Evolutionary conservation across 2,888 invertebrate species (phyloP).

Genomic region (Pseudococcus viburni): DNA sequence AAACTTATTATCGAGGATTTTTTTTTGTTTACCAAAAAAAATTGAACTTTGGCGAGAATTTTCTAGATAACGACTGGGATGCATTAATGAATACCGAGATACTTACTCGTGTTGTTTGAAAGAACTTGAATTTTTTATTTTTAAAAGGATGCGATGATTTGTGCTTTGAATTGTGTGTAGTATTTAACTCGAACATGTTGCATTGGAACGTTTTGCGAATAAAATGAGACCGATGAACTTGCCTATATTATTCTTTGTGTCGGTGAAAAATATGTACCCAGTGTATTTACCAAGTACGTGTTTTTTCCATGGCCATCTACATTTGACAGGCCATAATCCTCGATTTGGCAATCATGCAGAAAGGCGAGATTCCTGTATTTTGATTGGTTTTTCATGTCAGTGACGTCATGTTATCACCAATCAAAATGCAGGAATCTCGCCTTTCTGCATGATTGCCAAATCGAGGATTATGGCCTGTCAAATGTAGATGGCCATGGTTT

Average conservation of each 20-base stretch:
- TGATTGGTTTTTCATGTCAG: too few species aligned
- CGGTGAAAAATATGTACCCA: too few species aligned
- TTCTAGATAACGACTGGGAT: neutral
- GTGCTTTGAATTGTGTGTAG: neutral
- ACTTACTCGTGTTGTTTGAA: neutral
- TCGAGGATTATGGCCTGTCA: too few species aligned
- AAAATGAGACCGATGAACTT: constrained; percentile 22
- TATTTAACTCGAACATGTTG: neutral
- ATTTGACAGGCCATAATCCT: too few species aligned
- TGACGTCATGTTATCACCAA: too few species aligned
- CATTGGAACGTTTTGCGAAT: constrained; percentile 2
- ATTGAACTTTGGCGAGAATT: neutral
- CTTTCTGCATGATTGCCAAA: too few species aligned
- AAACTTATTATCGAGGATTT: constrained; percentile 21
- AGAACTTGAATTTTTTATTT: constrained; percentile 7
- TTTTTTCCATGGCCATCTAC: too few species aligned
- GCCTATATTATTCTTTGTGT: neutral
- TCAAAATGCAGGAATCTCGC: too few species aligned
- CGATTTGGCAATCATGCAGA: too few species aligned
- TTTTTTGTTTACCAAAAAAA: neutral
- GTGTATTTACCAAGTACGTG: neutral
- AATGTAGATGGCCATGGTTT: too few species aligned
- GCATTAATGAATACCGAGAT: neutral
- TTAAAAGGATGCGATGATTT: neutral
- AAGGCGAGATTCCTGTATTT: too few species aligned